Evolutionary conservation across 1,140 invertebrate species (phyloP).

Genomic region (Aphidius gifuensis): DNA sequence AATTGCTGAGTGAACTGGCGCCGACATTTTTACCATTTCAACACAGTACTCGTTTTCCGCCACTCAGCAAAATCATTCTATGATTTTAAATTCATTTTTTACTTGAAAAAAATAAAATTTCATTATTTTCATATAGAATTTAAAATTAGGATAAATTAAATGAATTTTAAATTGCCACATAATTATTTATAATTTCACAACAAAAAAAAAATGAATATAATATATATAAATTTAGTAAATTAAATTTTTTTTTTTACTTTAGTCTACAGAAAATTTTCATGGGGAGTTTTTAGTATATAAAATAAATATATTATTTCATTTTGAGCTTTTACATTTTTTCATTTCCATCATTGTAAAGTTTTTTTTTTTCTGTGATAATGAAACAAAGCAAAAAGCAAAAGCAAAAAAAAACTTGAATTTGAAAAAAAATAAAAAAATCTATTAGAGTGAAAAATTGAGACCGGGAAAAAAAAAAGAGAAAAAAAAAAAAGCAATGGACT

Average conservation of each 20-base stretch:
- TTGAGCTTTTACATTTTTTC: too few relatives aligned
- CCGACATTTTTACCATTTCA: conserved; percentile 20
- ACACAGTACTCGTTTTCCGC: neutral
- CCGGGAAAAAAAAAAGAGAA: neutral
- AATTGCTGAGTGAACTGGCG: conserved; percentile 26
- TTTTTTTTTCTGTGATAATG: too few relatives aligned
- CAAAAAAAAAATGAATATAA: too few relatives aligned
- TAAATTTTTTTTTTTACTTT: too few relatives aligned
- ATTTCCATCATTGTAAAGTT: too few relatives aligned
- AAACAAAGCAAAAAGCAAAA: too few relatives aligned
- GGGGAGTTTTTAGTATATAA: too few relatives aligned
- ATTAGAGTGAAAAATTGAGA: neutral
- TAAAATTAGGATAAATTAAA: conserved; percentile 1
- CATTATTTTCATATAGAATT: neutral
- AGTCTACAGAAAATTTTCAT: too few relatives aligned
- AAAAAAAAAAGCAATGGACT: conserved; percentile 9
- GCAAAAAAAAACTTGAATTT: neutral
- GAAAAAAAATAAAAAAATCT: neutral
- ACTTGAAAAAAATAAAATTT: too few relatives aligned
- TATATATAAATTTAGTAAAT: too few relatives aligned
- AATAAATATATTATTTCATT: too few relatives aligned
- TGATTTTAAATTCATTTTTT: conserved; percentile 14
- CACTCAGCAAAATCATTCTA: conserved; percentile 10
- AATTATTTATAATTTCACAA: conserved; percentile 10
- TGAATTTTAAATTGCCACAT: conserved; percentile 4